Conservation (phyloP, 2,888 invertebrate genomes). For the Ornithoptera priamus region DNA sequence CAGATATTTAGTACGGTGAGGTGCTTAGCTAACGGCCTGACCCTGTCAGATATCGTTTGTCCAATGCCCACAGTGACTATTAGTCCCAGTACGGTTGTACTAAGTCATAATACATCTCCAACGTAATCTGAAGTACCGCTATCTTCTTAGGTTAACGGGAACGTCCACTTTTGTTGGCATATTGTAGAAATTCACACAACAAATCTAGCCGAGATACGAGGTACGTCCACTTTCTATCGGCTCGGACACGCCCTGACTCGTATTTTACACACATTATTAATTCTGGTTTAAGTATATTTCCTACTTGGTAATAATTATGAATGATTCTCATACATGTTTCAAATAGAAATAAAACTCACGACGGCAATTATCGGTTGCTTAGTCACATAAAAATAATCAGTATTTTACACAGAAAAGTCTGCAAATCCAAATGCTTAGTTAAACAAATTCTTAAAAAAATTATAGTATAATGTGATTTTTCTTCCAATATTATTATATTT, state of each 20-base stretch:
- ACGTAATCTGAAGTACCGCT: conserved; percentile 23
- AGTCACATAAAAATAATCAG: no score
- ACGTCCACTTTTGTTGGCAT: conserved; percentile 31
- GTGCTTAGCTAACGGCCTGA: conserved; percentile 36
- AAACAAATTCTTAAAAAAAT: no score
- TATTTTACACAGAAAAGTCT: no score
- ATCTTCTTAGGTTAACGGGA: conserved; percentile 18
- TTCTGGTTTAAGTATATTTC: conserved; percentile 24
- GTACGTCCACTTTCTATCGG: conserved; percentile 36
- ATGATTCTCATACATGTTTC: not conserved
- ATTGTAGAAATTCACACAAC: conserved; percentile 31
- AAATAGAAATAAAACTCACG: not conserved
- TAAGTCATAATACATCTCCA: conserved; percentile 3
- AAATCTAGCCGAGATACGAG: conserved; percentile 24
- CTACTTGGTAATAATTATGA: conserved; percentile 20
- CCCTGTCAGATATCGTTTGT: conserved; percentile 33
- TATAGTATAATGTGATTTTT: no score
- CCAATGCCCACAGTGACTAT: conserved; percentile 25
- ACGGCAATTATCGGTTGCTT: no score
- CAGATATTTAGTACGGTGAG: conserved; percentile 19
- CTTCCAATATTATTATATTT: no score
- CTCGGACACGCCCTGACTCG: conserved; percentile 32
- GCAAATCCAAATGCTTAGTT: no score
- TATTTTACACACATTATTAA: conserved; percentile 29
- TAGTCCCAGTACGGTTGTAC: conserved; percentile 14